Evolutionary conservation across 1,140 invertebrate genomes (phyloP), one percentile per base, ranked within the genome.

Genomic region (Calliopsis andreniformis): DNA sequence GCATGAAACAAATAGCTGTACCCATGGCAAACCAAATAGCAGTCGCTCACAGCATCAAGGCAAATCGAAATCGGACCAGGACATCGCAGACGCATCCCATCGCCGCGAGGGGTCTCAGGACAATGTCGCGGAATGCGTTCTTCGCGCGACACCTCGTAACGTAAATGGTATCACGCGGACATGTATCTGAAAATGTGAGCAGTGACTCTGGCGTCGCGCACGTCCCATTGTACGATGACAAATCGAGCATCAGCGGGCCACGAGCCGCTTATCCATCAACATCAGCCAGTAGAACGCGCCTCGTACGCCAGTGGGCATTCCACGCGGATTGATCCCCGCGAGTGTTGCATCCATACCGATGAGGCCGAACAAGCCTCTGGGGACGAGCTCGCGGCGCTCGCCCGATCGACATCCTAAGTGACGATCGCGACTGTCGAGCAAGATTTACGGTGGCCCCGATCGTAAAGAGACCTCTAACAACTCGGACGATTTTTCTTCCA

Each of bases 181-280:
- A 72, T 42, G 53, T n/a, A 82, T 67, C 58, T 55, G 51, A 72
- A 75, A 82, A 79, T 32, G 28, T 51, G 42, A 23, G 45, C 28
- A 30, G 49, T 42, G 20, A 30, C 55, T 58, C 63, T 25, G 5
- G 16, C 20, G 43, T 39, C 45, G 35, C 30, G 42, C 14, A 28
- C 58, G 45, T 83, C 82, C 56, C 64, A 79, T 84, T 83, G 78
- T 83, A 43, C 71, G 55, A 88, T 87, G 87, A 89, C 85, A 88
- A 88, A 88, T 89, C 78, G 82, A 61, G 51, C 78, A 85, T 85
- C 82, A 73, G 39, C 78, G 55, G 47, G 53, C 58, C 77, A 68
- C 72, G 59, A 61, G 32, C 51, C 58, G 80, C 51, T 79, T 83
- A 87, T 88, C 73, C 83, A 87, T 85, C 84, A 82, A 82, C 82